These are phyloP conservation scores for Geopemphigus sp. DNA, from an alignment of 1,140 invertebrate species.

Conservation along the genomic window DNA sequence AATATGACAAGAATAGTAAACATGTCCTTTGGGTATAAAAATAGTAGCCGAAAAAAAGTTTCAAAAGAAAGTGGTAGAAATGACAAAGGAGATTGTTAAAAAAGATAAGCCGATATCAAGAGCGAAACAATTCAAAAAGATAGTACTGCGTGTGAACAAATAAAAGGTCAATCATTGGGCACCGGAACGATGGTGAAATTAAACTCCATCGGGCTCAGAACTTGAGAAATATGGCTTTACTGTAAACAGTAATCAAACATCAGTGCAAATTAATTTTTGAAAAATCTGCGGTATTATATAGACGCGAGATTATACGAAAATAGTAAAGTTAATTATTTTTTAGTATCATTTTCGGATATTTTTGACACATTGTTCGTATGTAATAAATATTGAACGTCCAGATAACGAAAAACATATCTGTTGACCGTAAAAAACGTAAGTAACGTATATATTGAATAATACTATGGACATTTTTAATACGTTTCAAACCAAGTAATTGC, in stretches of 20 bases:
- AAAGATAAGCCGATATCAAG: conserved; percentile 18
- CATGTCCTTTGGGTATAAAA: conserved; percentile 16
- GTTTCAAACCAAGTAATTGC: no score
- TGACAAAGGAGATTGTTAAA: conserved; percentile 11
- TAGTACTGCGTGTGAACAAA: not conserved
- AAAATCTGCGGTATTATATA: not conserved
- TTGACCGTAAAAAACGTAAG: no score
- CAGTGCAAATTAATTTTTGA: not conserved
- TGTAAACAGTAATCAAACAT: not conserved
- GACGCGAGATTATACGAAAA: not conserved
- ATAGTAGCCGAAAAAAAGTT: not conserved
- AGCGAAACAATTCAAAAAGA: conserved; percentile 11
- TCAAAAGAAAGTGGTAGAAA: not conserved
- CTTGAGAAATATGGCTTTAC: not conserved
- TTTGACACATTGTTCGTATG: no score
- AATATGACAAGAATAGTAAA: conserved; percentile 24
- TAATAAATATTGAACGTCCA: no score
- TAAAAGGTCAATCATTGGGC: not conserved
- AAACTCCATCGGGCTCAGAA: not conserved
- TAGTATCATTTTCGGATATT: no score
- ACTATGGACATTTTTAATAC: no score
- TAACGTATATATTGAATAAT: no score
- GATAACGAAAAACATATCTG: no score
- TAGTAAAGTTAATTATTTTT: not conserved
- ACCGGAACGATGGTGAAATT: not conserved